Percentiles rank a stretch among this genome's conserved stretches.
Conservation (phyloP, 2,113 vertebrate species). For the Podocnemis expansa region DNA sequence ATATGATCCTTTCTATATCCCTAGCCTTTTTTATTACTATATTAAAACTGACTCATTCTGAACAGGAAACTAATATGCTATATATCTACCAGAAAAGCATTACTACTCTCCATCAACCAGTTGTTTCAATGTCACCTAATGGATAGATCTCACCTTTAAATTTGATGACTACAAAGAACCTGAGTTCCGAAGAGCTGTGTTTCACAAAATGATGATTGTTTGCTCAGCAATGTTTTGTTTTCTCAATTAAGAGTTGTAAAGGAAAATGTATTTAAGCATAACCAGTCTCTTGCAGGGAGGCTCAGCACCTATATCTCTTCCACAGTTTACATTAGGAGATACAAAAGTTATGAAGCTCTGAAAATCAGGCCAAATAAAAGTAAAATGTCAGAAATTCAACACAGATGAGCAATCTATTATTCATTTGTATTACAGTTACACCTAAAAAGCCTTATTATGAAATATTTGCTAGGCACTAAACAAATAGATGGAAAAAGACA, state of each 20-base stretch:
- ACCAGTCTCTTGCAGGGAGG: fast-evolving
- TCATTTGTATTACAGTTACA: neutral
- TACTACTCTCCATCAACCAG: neutral
- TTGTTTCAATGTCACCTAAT: fast-evolving
- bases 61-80: fast-evolving
- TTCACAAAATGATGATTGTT: neutral
- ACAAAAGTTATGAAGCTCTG: fast-evolving
- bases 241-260: neutral
- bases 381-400: neutral
- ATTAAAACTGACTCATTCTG: neutral
- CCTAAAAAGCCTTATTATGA: neutral
- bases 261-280: neutral
- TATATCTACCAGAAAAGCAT: neutral
- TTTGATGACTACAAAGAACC: fast-evolving
- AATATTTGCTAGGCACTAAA: neutral
- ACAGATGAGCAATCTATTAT: neutral
- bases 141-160: neutral
- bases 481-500: neutral
- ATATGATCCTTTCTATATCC: neutral
- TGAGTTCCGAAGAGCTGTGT: neutral
- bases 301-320: neutral
- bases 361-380: neutral
- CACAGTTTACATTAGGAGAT: neutral
- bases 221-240: neutral
- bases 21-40: neutral